phyloP scores from a whole-genome alignment of 2,888 invertebrate genomes.

The Lacanobia oleracea region DNA sequence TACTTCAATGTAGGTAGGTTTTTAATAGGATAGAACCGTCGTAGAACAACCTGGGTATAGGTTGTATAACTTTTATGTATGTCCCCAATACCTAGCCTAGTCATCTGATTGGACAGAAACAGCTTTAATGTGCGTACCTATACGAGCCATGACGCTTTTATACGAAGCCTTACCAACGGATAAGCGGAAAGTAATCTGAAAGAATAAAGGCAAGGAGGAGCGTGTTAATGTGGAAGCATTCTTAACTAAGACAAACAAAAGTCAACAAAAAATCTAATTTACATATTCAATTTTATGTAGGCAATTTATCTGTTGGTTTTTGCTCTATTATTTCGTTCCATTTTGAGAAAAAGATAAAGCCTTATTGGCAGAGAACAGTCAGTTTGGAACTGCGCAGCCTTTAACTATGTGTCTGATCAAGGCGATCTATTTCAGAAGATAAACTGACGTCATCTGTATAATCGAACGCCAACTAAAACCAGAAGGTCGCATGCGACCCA shows the following conservation, averaged over 20 bases:
- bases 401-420: slow-evolving; percentile 77
- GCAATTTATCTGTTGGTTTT: slow-evolving; percentile 33
- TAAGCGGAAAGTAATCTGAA: no score
- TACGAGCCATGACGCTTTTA: no score
- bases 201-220: no score
- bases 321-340: slow-evolving; percentile 38
- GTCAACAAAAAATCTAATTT: slow-evolving; percentile 33
- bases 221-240: slow-evolving; percentile 14
- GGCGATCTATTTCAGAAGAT: slow-evolving; percentile 80
- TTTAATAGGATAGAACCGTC: no score
- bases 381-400: slow-evolving; percentile 42
- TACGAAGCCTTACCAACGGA: no score
- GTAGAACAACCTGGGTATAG: no score
- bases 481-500: slow-evolving; percentile 80
- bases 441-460: slow-evolving; percentile 80
- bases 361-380: slow-evolving; percentile 16
- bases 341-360: slow-evolving; percentile 41
- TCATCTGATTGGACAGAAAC: slow-evolving; percentile 9
- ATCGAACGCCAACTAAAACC: slow-evolving; percentile 77
- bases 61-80: no score
- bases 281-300: slow-evolving; percentile 42
- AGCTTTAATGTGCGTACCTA: slow-evolving; percentile 11
- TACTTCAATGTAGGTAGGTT: no score
- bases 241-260: slow-evolving; percentile 20
- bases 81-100: not conserved